A percentile compares a stretch with the other conserved stretches of the same genome.
These are phyloP conservation scores for Nemopilema nomurai DNA, from an alignment of 30 jellyfish, hydroid and myxozoan species.

Conservation along the genomic window DNA sequence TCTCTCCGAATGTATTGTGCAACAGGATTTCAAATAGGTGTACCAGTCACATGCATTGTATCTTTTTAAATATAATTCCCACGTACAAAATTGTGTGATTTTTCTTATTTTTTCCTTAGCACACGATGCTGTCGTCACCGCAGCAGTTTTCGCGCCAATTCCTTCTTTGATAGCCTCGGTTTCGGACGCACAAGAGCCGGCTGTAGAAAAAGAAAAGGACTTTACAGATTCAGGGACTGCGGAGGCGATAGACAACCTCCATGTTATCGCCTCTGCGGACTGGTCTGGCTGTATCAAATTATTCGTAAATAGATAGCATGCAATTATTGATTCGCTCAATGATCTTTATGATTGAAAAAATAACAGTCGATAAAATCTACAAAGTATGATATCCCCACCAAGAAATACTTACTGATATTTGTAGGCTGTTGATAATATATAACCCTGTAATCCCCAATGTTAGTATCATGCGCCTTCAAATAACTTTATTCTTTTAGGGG, in stretches of 20 bases:
- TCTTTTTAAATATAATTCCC: too few relatives aligned
- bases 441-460: too few relatives aligned
- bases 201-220: conserved; percentile 15
- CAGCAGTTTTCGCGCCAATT: conserved; percentile 88
- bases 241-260: conserved; percentile 26
- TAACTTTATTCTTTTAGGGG: too few relatives aligned
- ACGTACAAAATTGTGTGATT: neutral
- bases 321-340: too few relatives aligned
- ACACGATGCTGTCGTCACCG: conserved; percentile 91
- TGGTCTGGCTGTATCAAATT: conserved; percentile 86
- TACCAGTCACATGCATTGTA: too few relatives aligned
- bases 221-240: conserved; percentile 5
- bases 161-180: conserved; percentile 68
- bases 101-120: conserved; percentile 37
- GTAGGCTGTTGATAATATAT: too few relatives aligned
- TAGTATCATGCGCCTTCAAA: too few relatives aligned
- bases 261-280: conserved; percentile 84
- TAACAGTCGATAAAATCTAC: too few relatives aligned
- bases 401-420: too few relatives aligned
- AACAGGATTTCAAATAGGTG: neutral
- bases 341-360: too few relatives aligned
- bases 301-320: conserved; percentile 69
- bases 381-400: too few relatives aligned
- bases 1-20: neutral
- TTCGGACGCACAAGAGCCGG: conserved; percentile 25